Evolutionary conservation across 2,113 vertebrate species (phyloP).

Genomic region (Himantopus leucocephalus): DNA sequence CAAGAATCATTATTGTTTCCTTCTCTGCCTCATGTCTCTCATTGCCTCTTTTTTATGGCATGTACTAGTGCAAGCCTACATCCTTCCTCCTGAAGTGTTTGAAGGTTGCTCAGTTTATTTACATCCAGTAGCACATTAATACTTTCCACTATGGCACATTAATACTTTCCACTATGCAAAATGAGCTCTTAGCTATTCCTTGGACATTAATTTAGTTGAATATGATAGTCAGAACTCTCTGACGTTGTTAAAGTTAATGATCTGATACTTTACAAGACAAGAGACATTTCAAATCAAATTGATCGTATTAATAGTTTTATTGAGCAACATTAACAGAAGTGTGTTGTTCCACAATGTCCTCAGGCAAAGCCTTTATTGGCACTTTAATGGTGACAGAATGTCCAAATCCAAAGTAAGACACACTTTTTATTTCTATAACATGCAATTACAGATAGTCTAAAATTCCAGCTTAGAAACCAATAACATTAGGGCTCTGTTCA

Average conservation of each 20-base stretch:
- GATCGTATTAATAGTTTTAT: slow-evolving; percentile 69
- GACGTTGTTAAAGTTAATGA: slow-evolving; percentile 69
- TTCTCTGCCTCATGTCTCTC: background rate
- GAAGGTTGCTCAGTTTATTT: slow-evolving; percentile 43
- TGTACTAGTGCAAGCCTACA: background rate
- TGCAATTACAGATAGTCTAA: background rate
- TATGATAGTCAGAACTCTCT: slow-evolving; percentile 41
- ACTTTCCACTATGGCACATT: slow-evolving; percentile 30
- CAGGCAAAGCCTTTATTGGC: slow-evolving; percentile 51
- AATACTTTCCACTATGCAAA: slow-evolving; percentile 27
- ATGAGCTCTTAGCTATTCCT: slow-evolving; percentile 48
- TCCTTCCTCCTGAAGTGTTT: background rate
- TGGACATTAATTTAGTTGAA: slow-evolving; percentile 56
- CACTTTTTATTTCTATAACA: slow-evolving; percentile 35
- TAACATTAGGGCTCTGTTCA: background rate
- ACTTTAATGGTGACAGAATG: slow-evolving; percentile 34
- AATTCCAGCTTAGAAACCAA: background rate
- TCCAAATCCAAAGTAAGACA: slow-evolving; percentile 32
- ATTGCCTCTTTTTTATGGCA: background rate
- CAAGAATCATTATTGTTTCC: background rate
- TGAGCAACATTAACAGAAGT: slow-evolving; percentile 56
- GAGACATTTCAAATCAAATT: slow-evolving; percentile 67
- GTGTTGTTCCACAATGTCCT: slow-evolving; percentile 28
- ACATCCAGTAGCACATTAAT: slow-evolving; percentile 2
- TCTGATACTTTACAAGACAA: slow-evolving; percentile 64